These are phyloP conservation scores for Misgurnus anguillicaudatus DNA, from an alignment of 2,113 vertebrate genomes.

Conservation along the genomic window DNA sequence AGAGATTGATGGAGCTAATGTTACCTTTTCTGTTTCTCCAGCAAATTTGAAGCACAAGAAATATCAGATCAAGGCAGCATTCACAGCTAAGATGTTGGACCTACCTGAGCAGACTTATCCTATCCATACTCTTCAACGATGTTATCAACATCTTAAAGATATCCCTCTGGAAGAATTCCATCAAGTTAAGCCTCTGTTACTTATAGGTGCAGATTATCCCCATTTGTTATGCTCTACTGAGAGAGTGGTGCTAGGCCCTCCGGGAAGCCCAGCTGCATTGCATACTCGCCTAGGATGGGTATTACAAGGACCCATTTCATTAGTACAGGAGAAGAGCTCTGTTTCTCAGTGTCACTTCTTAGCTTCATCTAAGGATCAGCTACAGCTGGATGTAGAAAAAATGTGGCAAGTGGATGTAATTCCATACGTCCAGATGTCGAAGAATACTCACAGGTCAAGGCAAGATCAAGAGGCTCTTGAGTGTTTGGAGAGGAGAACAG, in stretches of 20 bases:
- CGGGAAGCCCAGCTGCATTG: background rate
- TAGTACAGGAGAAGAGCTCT: background rate
- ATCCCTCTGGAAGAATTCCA: too few species aligned
- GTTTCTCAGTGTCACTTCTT: background rate
- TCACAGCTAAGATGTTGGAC: too few species aligned
- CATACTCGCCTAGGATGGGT: background rate
- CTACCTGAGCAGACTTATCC: too few species aligned
- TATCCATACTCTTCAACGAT: too few species aligned
- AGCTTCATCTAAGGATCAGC: background rate
- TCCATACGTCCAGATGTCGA: background rate
- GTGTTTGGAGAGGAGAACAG: too few species aligned
- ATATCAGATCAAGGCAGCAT: too few species aligned
- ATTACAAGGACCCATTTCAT: background rate
- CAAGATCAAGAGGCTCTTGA: background rate
- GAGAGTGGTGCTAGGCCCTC: background rate
- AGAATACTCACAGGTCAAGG: too few species aligned
- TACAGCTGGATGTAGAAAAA: background rate
- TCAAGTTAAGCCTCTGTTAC: background rate
- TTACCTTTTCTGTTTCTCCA: too few species aligned
- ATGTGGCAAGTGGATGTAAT: background rate
- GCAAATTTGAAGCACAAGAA: too few species aligned
- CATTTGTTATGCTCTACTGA: background rate
- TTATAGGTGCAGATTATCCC: background rate
- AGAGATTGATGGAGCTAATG: too few species aligned
- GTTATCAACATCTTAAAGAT: too few species aligned